Percentiles rank a stretch among this genome's conserved stretches.
phyloP scores from a whole-genome alignment of 2,113 vertebrate genomes.

The Dipodomys ordii region DNA sequence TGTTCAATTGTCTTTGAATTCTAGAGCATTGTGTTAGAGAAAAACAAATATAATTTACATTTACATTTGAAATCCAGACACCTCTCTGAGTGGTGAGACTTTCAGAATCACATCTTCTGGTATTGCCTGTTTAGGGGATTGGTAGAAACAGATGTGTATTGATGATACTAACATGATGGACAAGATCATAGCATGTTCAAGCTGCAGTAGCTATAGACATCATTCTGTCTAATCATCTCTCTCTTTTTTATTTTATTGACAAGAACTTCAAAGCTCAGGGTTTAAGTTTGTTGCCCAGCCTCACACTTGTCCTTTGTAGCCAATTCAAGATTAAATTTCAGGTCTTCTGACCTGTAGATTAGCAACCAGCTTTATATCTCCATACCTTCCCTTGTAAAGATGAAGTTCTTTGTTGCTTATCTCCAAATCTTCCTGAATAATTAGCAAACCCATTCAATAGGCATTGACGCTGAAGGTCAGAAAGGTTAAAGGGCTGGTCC shows the following conservation, averaged over 20 bases:
- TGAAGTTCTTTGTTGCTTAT: slow-evolving; percentile 34
- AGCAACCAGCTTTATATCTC: background rate
- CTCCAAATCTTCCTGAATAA: slow-evolving; percentile 41
- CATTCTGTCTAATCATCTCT: background rate
- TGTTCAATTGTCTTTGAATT: slow-evolving; percentile 42
- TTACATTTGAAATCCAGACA: slow-evolving; percentile 35
- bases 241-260: background rate
- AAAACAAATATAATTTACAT: background rate
- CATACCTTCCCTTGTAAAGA: background rate
- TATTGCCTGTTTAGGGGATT: background rate
- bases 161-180: background rate
- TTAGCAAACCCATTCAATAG: slow-evolving; percentile 44
- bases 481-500: background rate
- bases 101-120: background rate
- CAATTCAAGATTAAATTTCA: slow-evolving; percentile 52
- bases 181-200: background rate
- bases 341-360: background rate
- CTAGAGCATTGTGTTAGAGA: background rate
- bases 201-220: background rate
- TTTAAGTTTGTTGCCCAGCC: slow-evolving; percentile 1
- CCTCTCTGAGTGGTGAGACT: background rate
- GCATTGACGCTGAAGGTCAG: background rate
- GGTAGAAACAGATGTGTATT: background rate
- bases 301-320: background rate
- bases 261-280: background rate